Evolutionary conservation across 1,140 invertebrate species (phyloP).

Genomic region (Caenorhabditis remanei): DNA sequence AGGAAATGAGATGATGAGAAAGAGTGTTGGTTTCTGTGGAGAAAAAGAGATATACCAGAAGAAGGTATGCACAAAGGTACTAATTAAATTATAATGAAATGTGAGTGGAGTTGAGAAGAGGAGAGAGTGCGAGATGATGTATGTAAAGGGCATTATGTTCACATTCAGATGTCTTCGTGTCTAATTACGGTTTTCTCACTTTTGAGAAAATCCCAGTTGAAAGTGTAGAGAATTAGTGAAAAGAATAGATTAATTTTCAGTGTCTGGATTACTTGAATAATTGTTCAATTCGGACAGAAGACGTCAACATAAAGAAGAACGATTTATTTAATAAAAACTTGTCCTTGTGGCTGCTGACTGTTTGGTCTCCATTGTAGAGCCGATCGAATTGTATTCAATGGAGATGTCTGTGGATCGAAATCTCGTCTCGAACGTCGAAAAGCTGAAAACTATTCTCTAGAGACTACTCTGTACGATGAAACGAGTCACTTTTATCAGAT

Average conservation of each 20-base stretch:
- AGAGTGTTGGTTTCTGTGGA: not conserved
- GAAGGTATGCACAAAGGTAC: not conserved
- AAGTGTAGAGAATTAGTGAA: too few species aligned
- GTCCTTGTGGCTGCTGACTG: not conserved
- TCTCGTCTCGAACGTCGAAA: not conserved
- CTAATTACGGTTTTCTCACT: too few species aligned
- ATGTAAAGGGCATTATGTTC: too few species aligned
- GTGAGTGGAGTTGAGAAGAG: not conserved
- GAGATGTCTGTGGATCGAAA: not conserved
- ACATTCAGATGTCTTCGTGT: too few species aligned
- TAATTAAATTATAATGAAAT: not conserved
- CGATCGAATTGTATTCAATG: not conserved
- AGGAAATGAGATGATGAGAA: not conserved
- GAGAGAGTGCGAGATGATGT: too few species aligned
- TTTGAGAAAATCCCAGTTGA: too few species aligned
- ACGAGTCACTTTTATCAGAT: too few species aligned
- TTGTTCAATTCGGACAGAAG: not conserved
- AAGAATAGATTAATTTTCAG: too few species aligned
- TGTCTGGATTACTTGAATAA: too few species aligned
- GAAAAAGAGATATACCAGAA: not conserved
- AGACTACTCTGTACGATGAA: not conserved
- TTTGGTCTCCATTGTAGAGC: constrained; percentile 21
- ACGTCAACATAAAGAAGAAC: not conserved
- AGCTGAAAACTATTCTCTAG: not conserved
- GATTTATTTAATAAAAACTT: not conserved